These are phyloP conservation scores for Nasua narica DNA, from an alignment of 2,797 vertebrate genomes.

Conservation along the genomic window DNA sequence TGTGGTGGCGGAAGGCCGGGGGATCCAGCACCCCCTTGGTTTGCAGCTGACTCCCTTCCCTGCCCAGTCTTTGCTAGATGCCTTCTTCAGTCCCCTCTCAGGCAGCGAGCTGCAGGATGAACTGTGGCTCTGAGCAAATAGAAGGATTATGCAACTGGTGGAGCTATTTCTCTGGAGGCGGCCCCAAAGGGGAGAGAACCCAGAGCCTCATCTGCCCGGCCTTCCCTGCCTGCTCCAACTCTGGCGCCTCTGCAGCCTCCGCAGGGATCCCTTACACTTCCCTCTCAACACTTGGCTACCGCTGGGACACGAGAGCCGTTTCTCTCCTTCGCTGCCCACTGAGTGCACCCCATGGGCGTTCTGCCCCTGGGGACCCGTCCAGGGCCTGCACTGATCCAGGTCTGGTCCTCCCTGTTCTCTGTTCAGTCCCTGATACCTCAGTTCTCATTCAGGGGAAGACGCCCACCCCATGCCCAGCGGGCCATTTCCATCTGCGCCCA, in stretches of 20 bases:
- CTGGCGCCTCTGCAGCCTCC: neutral
- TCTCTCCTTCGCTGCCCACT: neutral
- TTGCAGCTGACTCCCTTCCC: neutral
- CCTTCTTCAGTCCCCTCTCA: neutral
- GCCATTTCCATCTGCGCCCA: neutral
- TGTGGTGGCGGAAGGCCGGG: neutral
- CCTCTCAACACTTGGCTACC: neutral
- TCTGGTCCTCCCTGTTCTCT: neutral
- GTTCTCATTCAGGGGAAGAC: neutral
- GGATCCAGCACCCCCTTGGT: neutral
- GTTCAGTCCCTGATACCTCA: neutral
- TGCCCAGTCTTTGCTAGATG: neutral
- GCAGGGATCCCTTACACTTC: neutral
- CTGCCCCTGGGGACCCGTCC: neutral
- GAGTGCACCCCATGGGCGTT: neutral
- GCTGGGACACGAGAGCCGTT: neutral
- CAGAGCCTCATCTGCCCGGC: neutral
- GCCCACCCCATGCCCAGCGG: neutral
- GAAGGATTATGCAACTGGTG: conserved; percentile 18
- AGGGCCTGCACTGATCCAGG: neutral
- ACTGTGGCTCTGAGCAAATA: conserved; percentile 50
- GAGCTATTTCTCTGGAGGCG: neutral
- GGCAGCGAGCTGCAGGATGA: neutral
- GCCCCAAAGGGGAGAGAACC: neutral
- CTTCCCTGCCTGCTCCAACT: neutral